Conservation (phyloP, 1,140 invertebrate species). For the Trichomalopsis sarcophagae region DNA sequence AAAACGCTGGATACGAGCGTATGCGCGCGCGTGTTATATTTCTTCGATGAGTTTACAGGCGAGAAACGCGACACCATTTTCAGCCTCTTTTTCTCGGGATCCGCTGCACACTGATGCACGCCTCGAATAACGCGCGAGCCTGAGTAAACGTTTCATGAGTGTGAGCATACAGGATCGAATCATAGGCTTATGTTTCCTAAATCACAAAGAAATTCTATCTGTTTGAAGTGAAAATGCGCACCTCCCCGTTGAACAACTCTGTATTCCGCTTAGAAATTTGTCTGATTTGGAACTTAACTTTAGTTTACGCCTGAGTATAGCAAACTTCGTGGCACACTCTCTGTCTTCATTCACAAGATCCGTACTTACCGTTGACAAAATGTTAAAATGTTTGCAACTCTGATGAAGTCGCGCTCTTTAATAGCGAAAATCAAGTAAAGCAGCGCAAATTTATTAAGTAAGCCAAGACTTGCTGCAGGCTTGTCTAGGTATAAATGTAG, state of each 20-base stretch:
- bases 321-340: neutral
- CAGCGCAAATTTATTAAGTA: neutral
- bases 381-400: neutral
- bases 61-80: conserved; percentile 16
- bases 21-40: neutral
- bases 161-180: neutral
- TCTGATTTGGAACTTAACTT: too few relatives aligned
- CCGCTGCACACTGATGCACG: too few relatives aligned
- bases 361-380: neutral
- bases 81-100: neutral
- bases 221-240: neutral
- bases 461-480: neutral
- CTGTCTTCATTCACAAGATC: neutral
- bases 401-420: neutral
- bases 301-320: neutral
- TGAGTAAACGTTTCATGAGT: neutral
- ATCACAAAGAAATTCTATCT: neutral
- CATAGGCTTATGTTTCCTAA: neutral
- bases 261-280: too few relatives aligned
- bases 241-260: neutral
- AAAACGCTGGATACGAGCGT: neutral
- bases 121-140: neutral
- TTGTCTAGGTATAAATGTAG: neutral
- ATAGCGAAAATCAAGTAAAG: neutral
- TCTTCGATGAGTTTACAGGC: neutral